phyloP scores from a whole-genome alignment of 2,797 vertebrate species.

The Smutsia gigantea region DNA sequence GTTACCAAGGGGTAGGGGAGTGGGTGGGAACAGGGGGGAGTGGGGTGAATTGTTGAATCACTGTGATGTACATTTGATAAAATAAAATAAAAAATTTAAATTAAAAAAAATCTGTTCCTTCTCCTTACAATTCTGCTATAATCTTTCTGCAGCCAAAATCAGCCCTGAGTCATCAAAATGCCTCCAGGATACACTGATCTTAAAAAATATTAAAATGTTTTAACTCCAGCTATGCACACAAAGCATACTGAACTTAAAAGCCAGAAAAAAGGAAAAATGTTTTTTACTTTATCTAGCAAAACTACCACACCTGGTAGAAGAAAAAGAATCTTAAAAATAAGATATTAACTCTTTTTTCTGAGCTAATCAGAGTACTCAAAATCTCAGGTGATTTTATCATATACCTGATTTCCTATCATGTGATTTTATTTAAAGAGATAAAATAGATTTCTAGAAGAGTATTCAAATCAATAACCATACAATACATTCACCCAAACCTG shows the following conservation, averaged over 20 bases:
- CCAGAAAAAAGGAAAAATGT: conserved; percentile 66
- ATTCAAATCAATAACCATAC: conserved; percentile 65
- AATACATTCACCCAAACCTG: conserved; percentile 34
- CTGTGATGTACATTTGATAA: no score
- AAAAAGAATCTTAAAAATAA: conserved; percentile 60
- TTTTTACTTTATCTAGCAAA: conserved; percentile 70
- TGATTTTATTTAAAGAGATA: conserved; percentile 61
- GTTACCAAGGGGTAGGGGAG: no score
- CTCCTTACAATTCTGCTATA: conserved; percentile 55
- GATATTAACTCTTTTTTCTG: conserved; percentile 66
- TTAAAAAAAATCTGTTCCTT: conserved; percentile 73
- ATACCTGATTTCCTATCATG: conserved; percentile 34
- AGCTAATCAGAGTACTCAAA: conserved; percentile 72
- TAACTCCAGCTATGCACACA: conserved; percentile 64
- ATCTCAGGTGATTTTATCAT: conserved; percentile 50
- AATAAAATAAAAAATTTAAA: no score
- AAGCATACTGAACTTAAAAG: conserved; percentile 59
- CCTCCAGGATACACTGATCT: conserved; percentile 61
- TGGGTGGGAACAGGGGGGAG: no score
- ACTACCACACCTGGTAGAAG: conserved; percentile 66
- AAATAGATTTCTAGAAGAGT: conserved; percentile 14
- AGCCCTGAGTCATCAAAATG: conserved; percentile 76
- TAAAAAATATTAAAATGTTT: conserved; percentile 70
- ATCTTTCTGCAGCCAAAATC: conserved; percentile 71
- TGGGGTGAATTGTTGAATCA: no score